Percentiles rank a stretch among this genome's conserved stretches.
Evolutionary conservation across 2,797 vertebrate genomes (phyloP).

Genomic region (Enteromius afrohamiltoni): DNA sequence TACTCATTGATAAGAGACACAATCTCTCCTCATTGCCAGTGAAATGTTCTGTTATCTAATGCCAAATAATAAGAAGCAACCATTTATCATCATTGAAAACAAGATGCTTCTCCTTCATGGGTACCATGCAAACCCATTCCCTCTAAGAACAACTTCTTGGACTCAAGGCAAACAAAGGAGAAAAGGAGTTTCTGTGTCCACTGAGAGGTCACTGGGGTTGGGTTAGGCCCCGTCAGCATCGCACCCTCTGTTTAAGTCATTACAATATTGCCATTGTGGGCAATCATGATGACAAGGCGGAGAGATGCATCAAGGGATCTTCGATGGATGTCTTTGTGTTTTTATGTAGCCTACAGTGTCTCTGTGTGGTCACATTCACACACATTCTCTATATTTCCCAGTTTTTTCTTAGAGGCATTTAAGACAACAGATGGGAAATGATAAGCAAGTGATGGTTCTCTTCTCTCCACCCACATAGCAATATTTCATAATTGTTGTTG

Average conservation of each 20-base stretch:
- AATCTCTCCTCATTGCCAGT: slow-evolving; percentile 10
- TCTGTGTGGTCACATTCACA: slow-evolving; percentile 36
- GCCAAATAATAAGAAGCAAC: slow-evolving; percentile 67
- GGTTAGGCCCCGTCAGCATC: slow-evolving; percentile 46
- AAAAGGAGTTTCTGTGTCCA: slow-evolving; percentile 50
- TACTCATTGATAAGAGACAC: slow-evolving; percentile 20
- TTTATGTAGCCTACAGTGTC: slow-evolving; percentile 12
- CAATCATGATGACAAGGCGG: slow-evolving; percentile 49
- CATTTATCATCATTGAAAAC: slow-evolving; percentile 59
- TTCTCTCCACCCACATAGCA: slow-evolving; percentile 42
- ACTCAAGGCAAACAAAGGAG: slow-evolving; percentile 51
- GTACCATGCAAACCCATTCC: slow-evolving; percentile 47
- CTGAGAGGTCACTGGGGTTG: slow-evolving; percentile 24
- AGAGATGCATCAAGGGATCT: slow-evolving; percentile 47
- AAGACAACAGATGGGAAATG: slow-evolving; percentile 31
- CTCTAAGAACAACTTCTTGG: slow-evolving; percentile 29
- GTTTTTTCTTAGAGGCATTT: slow-evolving; percentile 30
- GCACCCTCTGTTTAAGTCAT: slow-evolving; percentile 50
- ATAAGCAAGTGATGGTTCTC: slow-evolving; percentile 41
- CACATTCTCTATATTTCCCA: slow-evolving; percentile 28
- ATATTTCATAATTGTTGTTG: slow-evolving; percentile 53
- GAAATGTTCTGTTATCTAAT: slow-evolving; percentile 61
- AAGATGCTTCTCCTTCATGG: slow-evolving; percentile 22
- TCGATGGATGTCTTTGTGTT: slow-evolving; percentile 36
- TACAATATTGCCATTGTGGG: slow-evolving; percentile 62